A percentile compares a stretch with the other conserved stretches of the same genome.
phyloP scores from a whole-genome alignment of 2,113 vertebrate genomes.

The Indicator indicator region DNA sequence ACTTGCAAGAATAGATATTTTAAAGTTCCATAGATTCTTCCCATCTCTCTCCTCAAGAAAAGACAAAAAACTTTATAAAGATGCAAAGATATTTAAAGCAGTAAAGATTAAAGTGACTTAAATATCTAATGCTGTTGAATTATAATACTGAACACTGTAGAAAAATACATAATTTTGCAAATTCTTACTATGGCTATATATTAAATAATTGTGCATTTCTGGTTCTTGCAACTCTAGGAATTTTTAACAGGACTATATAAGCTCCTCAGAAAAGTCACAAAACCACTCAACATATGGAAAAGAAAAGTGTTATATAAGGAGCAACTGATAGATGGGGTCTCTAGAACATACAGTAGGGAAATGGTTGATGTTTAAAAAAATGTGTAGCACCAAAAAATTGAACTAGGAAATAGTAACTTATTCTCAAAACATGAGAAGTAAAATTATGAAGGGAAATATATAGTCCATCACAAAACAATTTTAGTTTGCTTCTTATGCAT shows the following conservation, averaged over 20 bases:
- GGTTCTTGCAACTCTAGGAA: not conserved
- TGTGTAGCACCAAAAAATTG: not conserved
- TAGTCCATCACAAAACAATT: not conserved
- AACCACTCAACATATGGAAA: fast-evolving
- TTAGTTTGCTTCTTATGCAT: not conserved
- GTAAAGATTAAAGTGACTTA: not conserved
- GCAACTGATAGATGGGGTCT: not conserved
- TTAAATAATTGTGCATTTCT: not conserved
- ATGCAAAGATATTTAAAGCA: not conserved
- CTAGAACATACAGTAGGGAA: not conserved
- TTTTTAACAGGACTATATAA: not conserved
- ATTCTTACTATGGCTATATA: not conserved
- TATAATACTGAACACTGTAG: not conserved
- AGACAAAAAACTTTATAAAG: not conserved
- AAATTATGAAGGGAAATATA: not conserved
- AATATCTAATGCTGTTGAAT: not conserved
- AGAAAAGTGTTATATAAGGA: not conserved
- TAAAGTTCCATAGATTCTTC: not conserved
- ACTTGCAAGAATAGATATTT: not conserved
- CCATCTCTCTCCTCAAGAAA: not conserved
- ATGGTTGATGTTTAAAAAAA: not conserved
- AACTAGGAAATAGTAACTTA: not conserved
- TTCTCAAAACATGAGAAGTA: not conserved
- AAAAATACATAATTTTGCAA: not conserved
- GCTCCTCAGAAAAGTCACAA: not conserved